phyloP scores from a whole-genome alignment of 92 coral and sea anemone genomes.

The Metridium senile region DNA sequence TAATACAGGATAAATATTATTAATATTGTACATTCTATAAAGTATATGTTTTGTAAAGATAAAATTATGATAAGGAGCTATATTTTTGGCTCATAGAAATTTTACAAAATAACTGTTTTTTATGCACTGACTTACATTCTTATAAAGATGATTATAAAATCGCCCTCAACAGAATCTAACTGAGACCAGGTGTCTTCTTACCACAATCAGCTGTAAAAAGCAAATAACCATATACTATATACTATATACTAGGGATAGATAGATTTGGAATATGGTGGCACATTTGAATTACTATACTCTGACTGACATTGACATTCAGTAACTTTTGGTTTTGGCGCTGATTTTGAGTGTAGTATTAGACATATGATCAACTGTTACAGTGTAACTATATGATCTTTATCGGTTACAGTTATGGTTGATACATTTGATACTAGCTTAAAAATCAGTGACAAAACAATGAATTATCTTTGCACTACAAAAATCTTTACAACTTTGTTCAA shows the following conservation, averaged over 20 bases:
- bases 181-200: neutral
- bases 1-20: slow-evolving; percentile 43
- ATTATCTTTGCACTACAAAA: too few relatives aligned
- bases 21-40: slow-evolving; percentile 46
- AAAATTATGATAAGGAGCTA: slow-evolving; percentile 17
- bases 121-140: slow-evolving; percentile 9
- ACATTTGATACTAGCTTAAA: too few relatives aligned
- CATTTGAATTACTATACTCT: neutral
- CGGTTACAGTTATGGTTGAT: too few relatives aligned
- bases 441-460: too few relatives aligned
- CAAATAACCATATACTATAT: neutral
- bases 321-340: neutral
- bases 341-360: neutral
- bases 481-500: too few relatives aligned
- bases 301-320: neutral
- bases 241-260: too few relatives aligned
- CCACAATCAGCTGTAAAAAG: neutral
- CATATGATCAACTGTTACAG: too few relatives aligned
- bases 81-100: slow-evolving; percentile 27
- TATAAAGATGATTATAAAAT: slow-evolving; percentile 1
- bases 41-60: slow-evolving; percentile 51
- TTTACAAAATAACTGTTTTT: slow-evolving; percentile 7
- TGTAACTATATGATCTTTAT: too few relatives aligned
- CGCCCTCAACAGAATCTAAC: neutral
- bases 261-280: neutral